These are phyloP conservation scores for Proterorhinus semilunaris DNA, from an alignment of 2,113 vertebrate species.

Conservation along the genomic window DNA sequence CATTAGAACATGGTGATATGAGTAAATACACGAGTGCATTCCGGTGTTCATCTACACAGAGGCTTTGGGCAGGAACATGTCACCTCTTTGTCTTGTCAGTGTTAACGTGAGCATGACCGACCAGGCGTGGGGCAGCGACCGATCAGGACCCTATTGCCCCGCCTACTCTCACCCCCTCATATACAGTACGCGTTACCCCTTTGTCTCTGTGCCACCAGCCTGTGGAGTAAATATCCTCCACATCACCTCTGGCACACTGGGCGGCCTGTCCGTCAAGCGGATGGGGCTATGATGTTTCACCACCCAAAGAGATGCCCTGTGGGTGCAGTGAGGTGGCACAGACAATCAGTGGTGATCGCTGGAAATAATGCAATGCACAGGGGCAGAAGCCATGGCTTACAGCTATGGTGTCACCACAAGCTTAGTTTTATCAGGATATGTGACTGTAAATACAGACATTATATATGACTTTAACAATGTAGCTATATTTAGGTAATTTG, in stretches of 20 bases:
- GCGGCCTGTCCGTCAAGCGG: constrained; percentile 53
- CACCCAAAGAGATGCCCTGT: constrained; percentile 18
- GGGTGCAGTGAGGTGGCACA: constrained; percentile 34
- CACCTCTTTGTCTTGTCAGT: constrained; percentile 74
- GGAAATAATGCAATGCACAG: constrained; percentile 25
- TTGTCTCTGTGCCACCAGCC: constrained; percentile 26
- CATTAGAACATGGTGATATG: constrained; percentile 22
- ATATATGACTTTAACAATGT: background rate
- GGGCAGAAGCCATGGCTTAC: constrained; percentile 24
- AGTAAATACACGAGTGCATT: constrained; percentile 26
- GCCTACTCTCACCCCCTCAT: constrained; percentile 32
- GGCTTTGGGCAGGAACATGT: constrained; percentile 70
- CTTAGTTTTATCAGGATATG: constrained; percentile 4
- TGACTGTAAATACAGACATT: background rate
- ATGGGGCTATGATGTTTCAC: constrained; percentile 35
- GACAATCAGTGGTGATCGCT: constrained; percentile 40
- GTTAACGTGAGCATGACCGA: constrained; percentile 73
- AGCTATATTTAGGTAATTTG: background rate
- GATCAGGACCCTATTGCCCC: constrained; percentile 52
- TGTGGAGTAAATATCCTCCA: constrained; percentile 47
- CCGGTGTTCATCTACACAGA: constrained; percentile 27
- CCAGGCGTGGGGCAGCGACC: constrained; percentile 72
- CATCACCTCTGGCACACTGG: constrained; percentile 61
- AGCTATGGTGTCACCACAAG: constrained; percentile 41
- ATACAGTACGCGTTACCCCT: background rate